Percentiles rank a stretch among this genome's conserved stretches.
Conservation (phyloP, 2,113 vertebrate genomes). For the Gorsachius goisagi region DNA sequence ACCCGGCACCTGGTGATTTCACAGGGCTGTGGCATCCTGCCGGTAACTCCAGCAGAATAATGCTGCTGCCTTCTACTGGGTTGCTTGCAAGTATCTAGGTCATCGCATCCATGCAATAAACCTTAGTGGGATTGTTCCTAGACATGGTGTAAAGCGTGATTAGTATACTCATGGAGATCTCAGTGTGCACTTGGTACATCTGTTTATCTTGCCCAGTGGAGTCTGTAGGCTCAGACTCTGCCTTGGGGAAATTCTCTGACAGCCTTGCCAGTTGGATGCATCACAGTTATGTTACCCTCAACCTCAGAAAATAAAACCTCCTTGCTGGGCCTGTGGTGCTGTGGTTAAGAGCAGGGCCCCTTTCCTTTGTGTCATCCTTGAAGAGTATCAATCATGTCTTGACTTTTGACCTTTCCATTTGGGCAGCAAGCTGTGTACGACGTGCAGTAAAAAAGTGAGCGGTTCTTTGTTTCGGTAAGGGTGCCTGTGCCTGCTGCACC, state of each 20-base stretch:
- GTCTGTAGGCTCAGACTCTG: slow-evolving; percentile 12
- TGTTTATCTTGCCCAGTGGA: slow-evolving; percentile 41
- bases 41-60: neutral
- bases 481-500: neutral
- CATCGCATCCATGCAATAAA: neutral
- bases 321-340: neutral
- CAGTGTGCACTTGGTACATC: neutral
- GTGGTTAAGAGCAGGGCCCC: neutral
- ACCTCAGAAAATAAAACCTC: slow-evolving; percentile 8
- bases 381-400: neutral
- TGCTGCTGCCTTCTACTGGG: neutral
- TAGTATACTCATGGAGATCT: neutral
- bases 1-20: neutral
- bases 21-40: neutral
- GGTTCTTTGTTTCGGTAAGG: neutral
- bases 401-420: neutral
- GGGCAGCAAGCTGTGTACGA: neutral
- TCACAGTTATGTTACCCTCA: slow-evolving; percentile 28
- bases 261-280: slow-evolving; percentile 45
- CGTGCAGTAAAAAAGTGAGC: neutral
- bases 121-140: neutral
- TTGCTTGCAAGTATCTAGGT: slow-evolving; percentile 40
- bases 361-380: neutral
- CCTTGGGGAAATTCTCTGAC: slow-evolving; percentile 41
- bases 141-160: neutral